These are phyloP conservation scores for Melanotaenia nigrans DNA, from an alignment of 2,797 vertebrate species.

Conservation along the genomic window DNA sequence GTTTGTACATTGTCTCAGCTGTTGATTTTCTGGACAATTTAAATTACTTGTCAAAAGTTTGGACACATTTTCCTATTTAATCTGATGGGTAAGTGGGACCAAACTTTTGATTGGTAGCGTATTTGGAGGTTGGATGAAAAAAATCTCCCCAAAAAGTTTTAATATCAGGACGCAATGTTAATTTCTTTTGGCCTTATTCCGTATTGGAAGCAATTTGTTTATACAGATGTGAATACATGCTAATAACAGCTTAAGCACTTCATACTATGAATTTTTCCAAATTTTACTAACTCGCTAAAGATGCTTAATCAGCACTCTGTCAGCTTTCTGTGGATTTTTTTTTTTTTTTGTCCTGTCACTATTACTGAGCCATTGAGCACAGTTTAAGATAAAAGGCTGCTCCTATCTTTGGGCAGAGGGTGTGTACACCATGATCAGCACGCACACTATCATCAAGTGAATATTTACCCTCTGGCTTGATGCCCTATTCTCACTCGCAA, in stretches of 20 bases:
- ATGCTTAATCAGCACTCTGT: conserved; percentile 60
- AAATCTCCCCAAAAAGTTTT: too few relatives aligned
- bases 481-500: conserved; percentile 56
- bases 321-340: conserved; percentile 9
- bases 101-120: too few relatives aligned
- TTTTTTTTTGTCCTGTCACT: conserved; percentile 37
- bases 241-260: not conserved
- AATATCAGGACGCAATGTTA: too few relatives aligned
- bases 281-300: conserved; percentile 10
- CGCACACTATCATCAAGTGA: conserved; percentile 61
- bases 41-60: too few relatives aligned
- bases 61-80: too few relatives aligned
- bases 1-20: too few relatives aligned
- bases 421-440: conserved; percentile 69
- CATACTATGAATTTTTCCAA: not conserved
- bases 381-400: conserved; percentile 66
- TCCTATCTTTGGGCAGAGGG: conserved; percentile 75
- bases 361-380: conserved; percentile 37
- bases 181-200: too few relatives aligned
- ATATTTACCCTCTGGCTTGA: conserved; percentile 68
- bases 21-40: too few relatives aligned
- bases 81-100: too few relatives aligned
- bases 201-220: not conserved
- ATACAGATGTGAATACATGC: not conserved
- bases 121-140: too few relatives aligned